Base-by-base conservation (phyloP, 2,797 vertebrate species). In the Basileuterus tristriatus region DNA sequence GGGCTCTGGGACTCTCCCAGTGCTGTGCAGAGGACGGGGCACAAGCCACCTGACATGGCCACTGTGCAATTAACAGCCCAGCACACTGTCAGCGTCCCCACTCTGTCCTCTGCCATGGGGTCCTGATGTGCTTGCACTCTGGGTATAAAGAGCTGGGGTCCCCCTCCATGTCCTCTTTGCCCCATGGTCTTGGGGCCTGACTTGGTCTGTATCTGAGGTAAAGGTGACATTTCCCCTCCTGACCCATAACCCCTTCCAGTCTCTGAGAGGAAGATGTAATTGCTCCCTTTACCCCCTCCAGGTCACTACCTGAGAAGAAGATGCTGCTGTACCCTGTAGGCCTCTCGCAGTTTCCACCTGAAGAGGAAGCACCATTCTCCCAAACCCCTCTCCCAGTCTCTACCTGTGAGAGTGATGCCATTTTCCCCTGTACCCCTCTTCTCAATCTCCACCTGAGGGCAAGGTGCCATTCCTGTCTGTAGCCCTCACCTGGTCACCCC, bases 41-140 rank as follows among this genome's bases (percentile, higher is more conserved):
- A 78, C 32, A 32, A 22, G 8, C 12, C 6, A 2, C 7, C 21
- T 12, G 46, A 44, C 37, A 9, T 3, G 17, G 26, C 18, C 9
- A 5, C 0, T 0, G 15, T 11, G 11, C 22, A n/a, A 6, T 23
- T 14, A 6, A 2, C 58, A 56, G 0, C 24, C 11, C 30, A 80
- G 53, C 7, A 26, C 1, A 2, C 5, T 26, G 55, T n/a, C 6
- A 8, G 36, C 11, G 20, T 14, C 39, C 37, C n/a, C 1, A 2
- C 3, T 2, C 16, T 6, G 3, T 27, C 12, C 50, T 29, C 37
- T 6, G 5, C 59, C n/a, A 8, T 8, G 29, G 12, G 20, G 20
- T 41, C n/a, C 41, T 0, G 0, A 29, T 4, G 4, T 2, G 2
- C 43, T 27, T 34, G 3, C 4, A 2, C 2, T 5, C 32, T 5